Evolutionary conservation across 2,797 vertebrate species (phyloP).

Genomic region (Gallinago nigripennis): DNA sequence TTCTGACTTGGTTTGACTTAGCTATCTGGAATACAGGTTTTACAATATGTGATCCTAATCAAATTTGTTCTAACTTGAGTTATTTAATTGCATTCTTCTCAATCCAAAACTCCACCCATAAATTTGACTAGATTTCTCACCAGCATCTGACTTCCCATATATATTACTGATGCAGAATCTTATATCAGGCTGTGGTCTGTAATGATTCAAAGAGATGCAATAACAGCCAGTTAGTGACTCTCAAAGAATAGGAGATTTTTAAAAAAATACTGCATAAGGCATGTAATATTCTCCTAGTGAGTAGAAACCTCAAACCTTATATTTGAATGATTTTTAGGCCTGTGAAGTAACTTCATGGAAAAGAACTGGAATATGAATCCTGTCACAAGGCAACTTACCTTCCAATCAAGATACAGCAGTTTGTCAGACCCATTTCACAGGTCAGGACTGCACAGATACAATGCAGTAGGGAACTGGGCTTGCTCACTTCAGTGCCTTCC

Average conservation of each 20-base stretch:
- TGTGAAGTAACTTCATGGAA: background rate
- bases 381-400: background rate
- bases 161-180: background rate
- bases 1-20: background rate
- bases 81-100: background rate
- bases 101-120: background rate
- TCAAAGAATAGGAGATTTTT: background rate
- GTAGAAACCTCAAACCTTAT: background rate
- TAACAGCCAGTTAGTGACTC: background rate
- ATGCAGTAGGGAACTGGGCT: background rate
- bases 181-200: background rate
- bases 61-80: background rate
- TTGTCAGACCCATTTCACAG: background rate
- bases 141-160: background rate
- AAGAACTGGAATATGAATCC: background rate
- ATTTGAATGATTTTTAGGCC: background rate
- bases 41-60: background rate
- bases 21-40: background rate
- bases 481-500: background rate
- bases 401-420: background rate
- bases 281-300: background rate
- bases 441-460: background rate
- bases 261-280: background rate
- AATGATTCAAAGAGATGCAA: background rate
- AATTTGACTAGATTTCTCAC: background rate